Base-by-base conservation (phyloP, 2,113 vertebrate genomes). In the Antennarius striatus region DNA sequence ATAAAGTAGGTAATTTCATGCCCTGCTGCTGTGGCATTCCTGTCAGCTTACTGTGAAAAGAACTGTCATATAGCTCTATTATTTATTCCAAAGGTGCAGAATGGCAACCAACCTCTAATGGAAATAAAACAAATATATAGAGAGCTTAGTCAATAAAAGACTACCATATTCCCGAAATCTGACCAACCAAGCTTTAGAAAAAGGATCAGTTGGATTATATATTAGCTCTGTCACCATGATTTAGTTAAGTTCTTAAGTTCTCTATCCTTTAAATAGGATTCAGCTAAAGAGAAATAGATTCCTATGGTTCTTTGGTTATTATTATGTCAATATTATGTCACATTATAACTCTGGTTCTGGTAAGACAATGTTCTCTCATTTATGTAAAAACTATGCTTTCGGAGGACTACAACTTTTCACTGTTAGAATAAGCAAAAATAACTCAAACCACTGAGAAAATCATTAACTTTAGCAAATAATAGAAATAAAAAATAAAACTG, bases 1-100 rank as follows among this genome's bases (percentile, higher is more conserved):
- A 93, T 93, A 90, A 90, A 90, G 88, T 82, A 85, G 72, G 85
- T 88, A 86, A 93, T 92, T 93, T 92, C 88, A 93, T 91, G 91
- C 78, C 84, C 82, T 85, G 74, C 77, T 92, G 91, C 89, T 86
- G 86, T 83, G 67, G 77, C 73, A 72, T 83, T 81, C 81, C 84
- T 86, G 81, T 84, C 80, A 82, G 74, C 84, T 79, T 63, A 74
- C 83, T 67, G 72, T 82, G 77, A 69, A 86, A 90, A 91, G 90
- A 75, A 59, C 65, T 55, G 68, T 64, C 77, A 56, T 83, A 89
- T 70, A 87, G 91, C 83, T 87, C 56, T 64, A 64, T 86, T 81
- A 81, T 86, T 86, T 80, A 71, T 78, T 57, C 51, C 53, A 64
- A 55, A 75, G 72, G 71, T 59, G 65, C 15, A 56, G 54, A 74